These are phyloP conservation scores for Isoperla grammatica DNA, from an alignment of 2,888 invertebrate genomes.

Conservation along the genomic window DNA sequence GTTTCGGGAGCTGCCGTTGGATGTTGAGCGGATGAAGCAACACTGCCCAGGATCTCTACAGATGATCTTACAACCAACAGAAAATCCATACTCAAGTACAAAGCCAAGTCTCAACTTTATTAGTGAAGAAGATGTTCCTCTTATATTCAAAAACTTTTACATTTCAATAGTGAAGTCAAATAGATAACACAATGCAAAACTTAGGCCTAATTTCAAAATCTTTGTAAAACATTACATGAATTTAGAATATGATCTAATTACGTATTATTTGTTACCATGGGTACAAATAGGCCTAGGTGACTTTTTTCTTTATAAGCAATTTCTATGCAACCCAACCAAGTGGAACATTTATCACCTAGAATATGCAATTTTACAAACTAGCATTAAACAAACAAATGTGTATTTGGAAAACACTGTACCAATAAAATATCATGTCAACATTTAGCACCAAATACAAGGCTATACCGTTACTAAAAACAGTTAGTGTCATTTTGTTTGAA, in stretches of 20 bases:
- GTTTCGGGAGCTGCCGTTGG: constrained; percentile 57
- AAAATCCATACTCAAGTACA: constrained; percentile 61
- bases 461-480: neutral
- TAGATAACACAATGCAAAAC: too few relatives aligned
- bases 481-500: neutral
- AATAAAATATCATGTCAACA: neutral
- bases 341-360: too few relatives aligned
- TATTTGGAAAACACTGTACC: neutral
- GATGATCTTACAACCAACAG: constrained; percentile 50
- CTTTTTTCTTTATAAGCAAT: too few relatives aligned
- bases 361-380: too few relatives aligned
- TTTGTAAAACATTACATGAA: neutral
- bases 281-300: neutral
- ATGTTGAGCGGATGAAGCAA: constrained; percentile 53
- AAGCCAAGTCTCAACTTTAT: constrained; percentile 70
- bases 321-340: too few relatives aligned
- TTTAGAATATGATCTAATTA: too few relatives aligned
- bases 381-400: too few relatives aligned
- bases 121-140: constrained; percentile 61
- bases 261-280: neutral
- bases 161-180: constrained; percentile 28
- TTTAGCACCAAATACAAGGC: neutral
- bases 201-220: too few relatives aligned
- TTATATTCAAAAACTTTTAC: constrained; percentile 67
- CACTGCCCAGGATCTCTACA: constrained; percentile 43